Base-by-base conservation (phyloP, 2,113 vertebrate species). In the Rhinichthys klamathensis region DNA sequence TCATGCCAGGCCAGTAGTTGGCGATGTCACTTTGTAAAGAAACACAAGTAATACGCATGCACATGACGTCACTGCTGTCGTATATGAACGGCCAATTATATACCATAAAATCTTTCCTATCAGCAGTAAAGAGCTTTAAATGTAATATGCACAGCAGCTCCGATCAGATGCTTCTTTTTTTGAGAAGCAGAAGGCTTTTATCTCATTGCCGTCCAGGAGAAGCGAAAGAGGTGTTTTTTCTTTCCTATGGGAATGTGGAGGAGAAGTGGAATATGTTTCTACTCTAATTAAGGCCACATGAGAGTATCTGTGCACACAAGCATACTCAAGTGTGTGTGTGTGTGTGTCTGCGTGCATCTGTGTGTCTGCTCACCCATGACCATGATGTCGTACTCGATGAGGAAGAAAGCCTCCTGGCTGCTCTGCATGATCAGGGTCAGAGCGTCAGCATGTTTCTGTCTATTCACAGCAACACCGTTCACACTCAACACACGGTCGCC, bases 371-470 rank as follows among this genome's bases (percentile, higher is more conserved):
- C 95, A 99, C 98, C 98, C 92, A 98, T 96, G 88, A 97, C 93
- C 85, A 95, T 94, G 91, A 99, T 95, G 79, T 99, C 98, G 6
- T 99, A 99, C 91, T 99, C 97, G 1, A 99, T 97, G 93, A 98
- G 96, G 95, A 99, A 98, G 86, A 97, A 94, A 0, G 97, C 97
- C 91, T 99, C 97, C 58, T 98, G 97, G 92, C 95, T 89, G 90
- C 98, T 98, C 91, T 97, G 97, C 89, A 94, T 93, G 89, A 99
- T 94, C 84, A 96, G 95, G 90, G 95, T 96, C 88, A 98, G 91
- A 13, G 98, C 97, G 0, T 97, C 96, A 1, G 96, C 93, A 0
- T 98, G 98, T 90, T 95, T 97, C 92, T 96, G 96, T 61, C 95
- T 95, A 46, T 97, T 97, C 87, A 99, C 92, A 15, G 96, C 95